These are phyloP conservation scores for Cichlasoma orientale DNA, from an alignment of 2,797 vertebrate species.

Conservation along the genomic window DNA sequence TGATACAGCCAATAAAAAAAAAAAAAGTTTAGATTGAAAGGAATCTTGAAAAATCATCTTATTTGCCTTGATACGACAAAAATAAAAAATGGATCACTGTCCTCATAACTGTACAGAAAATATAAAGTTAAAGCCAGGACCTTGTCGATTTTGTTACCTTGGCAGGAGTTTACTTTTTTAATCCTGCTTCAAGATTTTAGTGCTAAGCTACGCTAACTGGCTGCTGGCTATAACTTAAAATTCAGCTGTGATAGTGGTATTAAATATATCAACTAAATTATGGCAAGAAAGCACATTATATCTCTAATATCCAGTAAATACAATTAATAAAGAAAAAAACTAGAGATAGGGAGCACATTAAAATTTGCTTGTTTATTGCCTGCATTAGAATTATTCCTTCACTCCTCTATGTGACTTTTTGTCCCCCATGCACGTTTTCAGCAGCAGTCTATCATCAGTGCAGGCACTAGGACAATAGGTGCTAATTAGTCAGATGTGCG, in stretches of 20 bases:
- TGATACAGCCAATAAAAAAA: background rate
- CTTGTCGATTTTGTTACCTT: background rate
- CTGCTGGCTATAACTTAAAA: background rate
- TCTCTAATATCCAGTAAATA: background rate
- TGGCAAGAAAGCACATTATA: background rate
- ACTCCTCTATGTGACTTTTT: background rate
- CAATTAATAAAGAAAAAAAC: background rate
- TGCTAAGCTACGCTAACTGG: constrained; percentile 1
- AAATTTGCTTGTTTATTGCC: background rate
- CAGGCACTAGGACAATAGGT: constrained; percentile 55
- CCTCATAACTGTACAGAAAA: background rate
- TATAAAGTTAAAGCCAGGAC: background rate
- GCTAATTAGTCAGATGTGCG: constrained; percentile 65
- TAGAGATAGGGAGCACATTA: background rate
- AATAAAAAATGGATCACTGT: background rate
- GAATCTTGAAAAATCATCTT: background rate
- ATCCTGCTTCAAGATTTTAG: background rate
- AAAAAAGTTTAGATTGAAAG: background rate
- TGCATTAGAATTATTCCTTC: background rate
- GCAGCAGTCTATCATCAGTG: constrained; percentile 32
- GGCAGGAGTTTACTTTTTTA: background rate
- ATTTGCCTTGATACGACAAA: background rate
- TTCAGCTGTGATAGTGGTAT: background rate
- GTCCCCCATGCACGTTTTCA: background rate
- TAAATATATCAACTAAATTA: background rate